Conservation (phyloP, 2,888 invertebrate genomes). For the Prosopocoilus inquinatus region DNA sequence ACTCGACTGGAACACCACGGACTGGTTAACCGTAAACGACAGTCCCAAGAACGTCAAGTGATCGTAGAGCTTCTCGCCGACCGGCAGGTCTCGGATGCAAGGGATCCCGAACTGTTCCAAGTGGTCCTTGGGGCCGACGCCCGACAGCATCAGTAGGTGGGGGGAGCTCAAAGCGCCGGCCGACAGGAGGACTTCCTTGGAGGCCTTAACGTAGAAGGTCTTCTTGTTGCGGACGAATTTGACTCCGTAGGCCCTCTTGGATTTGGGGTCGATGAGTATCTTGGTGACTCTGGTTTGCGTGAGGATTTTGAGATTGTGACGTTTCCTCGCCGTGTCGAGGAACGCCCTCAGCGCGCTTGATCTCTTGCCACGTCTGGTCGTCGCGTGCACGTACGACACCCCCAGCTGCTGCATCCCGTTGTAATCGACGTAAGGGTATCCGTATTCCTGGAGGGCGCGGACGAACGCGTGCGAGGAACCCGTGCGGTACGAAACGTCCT, state of each 20-base stretch:
- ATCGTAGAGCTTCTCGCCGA: slow-evolving; percentile 66
- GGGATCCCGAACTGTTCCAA: slow-evolving; percentile 58
- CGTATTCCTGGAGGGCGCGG: slow-evolving; percentile 63
- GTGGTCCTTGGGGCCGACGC: slow-evolving; percentile 65
- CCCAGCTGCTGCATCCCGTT: slow-evolving; percentile 64
- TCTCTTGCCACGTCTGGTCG: slow-evolving; percentile 58
- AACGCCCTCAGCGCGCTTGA: slow-evolving; percentile 67
- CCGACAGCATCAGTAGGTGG: slow-evolving; percentile 86
- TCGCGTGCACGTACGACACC: slow-evolving; percentile 62
- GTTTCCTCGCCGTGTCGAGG: slow-evolving; percentile 58
- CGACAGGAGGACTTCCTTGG: slow-evolving; percentile 79
- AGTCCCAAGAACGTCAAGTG: slow-evolving; percentile 58
- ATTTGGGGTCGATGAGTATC: slow-evolving; percentile 62
- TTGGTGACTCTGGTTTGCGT: slow-evolving; percentile 61
- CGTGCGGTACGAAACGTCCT: slow-evolving; percentile 49
- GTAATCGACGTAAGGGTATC: slow-evolving; percentile 66
- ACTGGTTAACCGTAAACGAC: slow-evolving; percentile 48
- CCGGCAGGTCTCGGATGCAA: slow-evolving; percentile 62
- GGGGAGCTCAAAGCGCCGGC: slow-evolving; percentile 88
- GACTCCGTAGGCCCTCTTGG: slow-evolving; percentile 67
- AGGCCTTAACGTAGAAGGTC: slow-evolving; percentile 53
- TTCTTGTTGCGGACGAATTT: slow-evolving; percentile 51
- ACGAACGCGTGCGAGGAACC: slow-evolving; percentile 57
- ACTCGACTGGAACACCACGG: slow-evolving; percentile 34
- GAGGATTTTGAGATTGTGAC: slow-evolving; percentile 68